These are phyloP conservation scores for Pteropus rufus DNA, from an alignment of 2,797 vertebrate genomes.

Conservation along the genomic window DNA sequence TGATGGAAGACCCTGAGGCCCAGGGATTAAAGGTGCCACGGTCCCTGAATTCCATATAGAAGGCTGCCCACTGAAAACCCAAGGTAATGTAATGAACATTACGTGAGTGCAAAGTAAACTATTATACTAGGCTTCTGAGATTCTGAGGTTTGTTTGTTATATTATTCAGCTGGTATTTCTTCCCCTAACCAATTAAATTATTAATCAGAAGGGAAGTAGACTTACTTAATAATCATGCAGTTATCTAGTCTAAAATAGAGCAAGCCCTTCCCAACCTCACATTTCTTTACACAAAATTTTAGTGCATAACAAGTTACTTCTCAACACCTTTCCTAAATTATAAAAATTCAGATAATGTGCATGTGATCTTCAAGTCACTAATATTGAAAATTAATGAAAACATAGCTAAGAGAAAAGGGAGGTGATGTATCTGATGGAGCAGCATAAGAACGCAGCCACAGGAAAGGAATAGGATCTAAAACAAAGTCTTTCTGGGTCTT, in stretches of 20 bases:
- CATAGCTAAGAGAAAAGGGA: neutral
- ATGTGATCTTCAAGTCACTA: neutral
- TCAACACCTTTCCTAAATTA: neutral
- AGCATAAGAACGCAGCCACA: neutral
- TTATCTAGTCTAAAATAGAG: neutral
- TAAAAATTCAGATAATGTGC: neutral
- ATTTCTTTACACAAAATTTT: slow-evolving; percentile 9
- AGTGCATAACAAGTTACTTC: neutral
- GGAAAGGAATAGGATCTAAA: neutral
- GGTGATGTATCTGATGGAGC: neutral
- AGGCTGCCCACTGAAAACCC: neutral
- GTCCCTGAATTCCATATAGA: neutral
- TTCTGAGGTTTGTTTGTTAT: neutral
- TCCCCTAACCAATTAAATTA: neutral
- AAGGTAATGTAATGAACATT: neutral
- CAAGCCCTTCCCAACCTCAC: neutral
- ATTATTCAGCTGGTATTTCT: neutral
- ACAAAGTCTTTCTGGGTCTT: neutral
- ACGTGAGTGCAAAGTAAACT: neutral
- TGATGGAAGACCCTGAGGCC: neutral
- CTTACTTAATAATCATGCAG: neutral
- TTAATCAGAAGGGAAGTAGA: neutral
- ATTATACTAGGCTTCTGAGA: neutral
- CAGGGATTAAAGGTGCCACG: neutral
- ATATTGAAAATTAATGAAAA: neutral